Percentiles rank a stretch among this genome's conserved stretches.
These are phyloP conservation scores for Arctopsyche grandis DNA, from an alignment of 1,140 invertebrate genomes.

Conservation along the genomic window DNA sequence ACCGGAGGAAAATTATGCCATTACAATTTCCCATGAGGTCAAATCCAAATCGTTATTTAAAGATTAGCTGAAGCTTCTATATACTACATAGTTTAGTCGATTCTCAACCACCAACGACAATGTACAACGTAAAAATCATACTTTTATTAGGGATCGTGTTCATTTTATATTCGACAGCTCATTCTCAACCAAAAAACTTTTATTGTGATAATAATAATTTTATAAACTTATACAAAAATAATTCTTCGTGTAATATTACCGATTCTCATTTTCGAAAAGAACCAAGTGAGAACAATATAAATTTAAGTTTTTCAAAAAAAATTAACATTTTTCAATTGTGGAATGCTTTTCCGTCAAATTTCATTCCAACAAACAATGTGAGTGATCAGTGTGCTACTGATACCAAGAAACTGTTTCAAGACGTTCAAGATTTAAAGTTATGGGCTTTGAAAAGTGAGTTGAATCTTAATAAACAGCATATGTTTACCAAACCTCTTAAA, in stretches of 20 bases:
- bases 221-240: no score
- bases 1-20: background rate
- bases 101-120: background rate
- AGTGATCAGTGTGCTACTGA: conserved; percentile 63
- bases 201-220: no score
- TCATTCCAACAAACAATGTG: conserved; percentile 61
- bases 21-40: background rate
- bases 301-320: background rate
- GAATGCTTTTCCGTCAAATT: conserved; percentile 61
- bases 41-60: background rate
- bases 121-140: background rate
- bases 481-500: background rate
- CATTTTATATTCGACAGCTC: background rate
- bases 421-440: conserved; percentile 64
- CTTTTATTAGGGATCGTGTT: background rate
- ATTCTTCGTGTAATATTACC: no score
- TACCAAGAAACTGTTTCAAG: conserved; percentile 60
- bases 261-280: no score
- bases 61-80: no score
- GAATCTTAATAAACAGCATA: conserved; percentile 59
- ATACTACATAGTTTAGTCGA: background rate
- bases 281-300: no score
- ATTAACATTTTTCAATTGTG: conserved; percentile 53
- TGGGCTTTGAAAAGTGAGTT: conserved; percentile 70
- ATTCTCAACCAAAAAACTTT: background rate